Evolutionary conservation across 30 jellyfish, hydroid and myxozoan genomes (phyloP).

Genomic region (Cassiopea xamachana): DNA sequence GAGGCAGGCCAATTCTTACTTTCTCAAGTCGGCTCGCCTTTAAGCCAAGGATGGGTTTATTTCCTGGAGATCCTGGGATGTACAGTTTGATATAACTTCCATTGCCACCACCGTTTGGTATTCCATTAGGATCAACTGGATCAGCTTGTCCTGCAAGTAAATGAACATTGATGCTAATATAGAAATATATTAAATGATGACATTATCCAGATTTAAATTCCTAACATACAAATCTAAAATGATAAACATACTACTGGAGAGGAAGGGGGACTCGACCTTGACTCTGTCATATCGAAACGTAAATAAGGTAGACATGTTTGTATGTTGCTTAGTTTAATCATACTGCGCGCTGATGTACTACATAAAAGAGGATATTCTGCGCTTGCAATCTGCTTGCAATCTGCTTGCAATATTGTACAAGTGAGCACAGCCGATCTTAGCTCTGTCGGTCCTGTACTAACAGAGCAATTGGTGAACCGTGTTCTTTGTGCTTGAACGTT

Average conservation of each 20-base stretch:
- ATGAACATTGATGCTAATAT: not conserved
- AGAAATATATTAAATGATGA: not conserved
- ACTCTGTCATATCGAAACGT: not conserved
- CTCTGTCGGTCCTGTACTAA: too few species aligned
- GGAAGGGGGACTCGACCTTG: not conserved
- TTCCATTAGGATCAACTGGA: constrained; percentile 9
- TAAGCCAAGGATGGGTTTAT: constrained; percentile 71
- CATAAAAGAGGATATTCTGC: too few species aligned
- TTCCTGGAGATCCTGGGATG: constrained; percentile 79
- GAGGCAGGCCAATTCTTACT: constrained; percentile 69
- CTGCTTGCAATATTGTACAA: too few species aligned
- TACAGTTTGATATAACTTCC: constrained; percentile 59
- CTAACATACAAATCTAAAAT: not conserved
- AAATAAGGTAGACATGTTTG: too few species aligned
- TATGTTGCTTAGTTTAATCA: too few species aligned
- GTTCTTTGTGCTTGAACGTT: too few species aligned
- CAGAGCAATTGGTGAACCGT: too few species aligned
- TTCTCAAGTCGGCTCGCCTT: constrained; percentile 57
- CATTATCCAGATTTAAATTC: too few species aligned
- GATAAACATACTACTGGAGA: not conserved
- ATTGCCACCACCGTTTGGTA: constrained; percentile 26
- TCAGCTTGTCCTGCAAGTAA: constrained; percentile 17
- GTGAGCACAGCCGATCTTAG: too few species aligned
- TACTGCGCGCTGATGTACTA: too few species aligned
- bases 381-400: too few species aligned